Conservation (phyloP, 2,888 invertebrate genomes). For the Mechanitis mazaeus region DNA sequence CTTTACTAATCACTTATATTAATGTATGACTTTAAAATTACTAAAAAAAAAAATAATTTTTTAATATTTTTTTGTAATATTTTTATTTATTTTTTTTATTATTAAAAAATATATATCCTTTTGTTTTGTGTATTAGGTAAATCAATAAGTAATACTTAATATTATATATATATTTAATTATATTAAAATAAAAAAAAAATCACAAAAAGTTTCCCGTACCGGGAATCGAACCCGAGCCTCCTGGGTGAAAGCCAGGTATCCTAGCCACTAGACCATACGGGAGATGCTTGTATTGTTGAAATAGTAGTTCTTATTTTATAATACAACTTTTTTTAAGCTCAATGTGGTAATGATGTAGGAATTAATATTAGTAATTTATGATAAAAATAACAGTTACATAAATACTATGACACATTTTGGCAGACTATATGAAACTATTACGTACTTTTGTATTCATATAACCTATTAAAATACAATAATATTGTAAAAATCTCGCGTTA, state of each 20-base stretch:
- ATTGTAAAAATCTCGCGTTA: too few relatives aligned
- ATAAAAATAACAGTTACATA: too few relatives aligned
- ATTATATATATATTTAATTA: neutral
- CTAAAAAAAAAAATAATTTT: neutral
- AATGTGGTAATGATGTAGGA: too few relatives aligned
- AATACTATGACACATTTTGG: too few relatives aligned
- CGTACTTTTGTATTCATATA: too few relatives aligned
- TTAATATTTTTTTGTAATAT: neutral
- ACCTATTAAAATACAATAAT: too few relatives aligned
- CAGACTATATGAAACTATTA: too few relatives aligned
- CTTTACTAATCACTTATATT: neutral
- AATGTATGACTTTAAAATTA: neutral
- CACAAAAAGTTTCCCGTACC: conserved; percentile 74
- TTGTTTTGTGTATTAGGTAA: neutral
- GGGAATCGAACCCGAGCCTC: conserved; percentile 86
- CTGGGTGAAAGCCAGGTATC: conserved; percentile 85
- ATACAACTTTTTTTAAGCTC: too few relatives aligned
- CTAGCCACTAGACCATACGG: conserved; percentile 83
- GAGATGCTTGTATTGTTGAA: conserved; percentile 38
- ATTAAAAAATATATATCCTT: too few relatives aligned
- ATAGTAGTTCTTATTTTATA: neutral
- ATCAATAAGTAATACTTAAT: neutral
- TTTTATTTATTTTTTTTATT: neutral
- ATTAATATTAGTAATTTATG: too few relatives aligned
- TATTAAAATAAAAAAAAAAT: neutral